These are phyloP conservation scores for Benitochromis conjunctus DNA, from an alignment of 2,113 vertebrate genomes.

Conservation along the genomic window DNA sequence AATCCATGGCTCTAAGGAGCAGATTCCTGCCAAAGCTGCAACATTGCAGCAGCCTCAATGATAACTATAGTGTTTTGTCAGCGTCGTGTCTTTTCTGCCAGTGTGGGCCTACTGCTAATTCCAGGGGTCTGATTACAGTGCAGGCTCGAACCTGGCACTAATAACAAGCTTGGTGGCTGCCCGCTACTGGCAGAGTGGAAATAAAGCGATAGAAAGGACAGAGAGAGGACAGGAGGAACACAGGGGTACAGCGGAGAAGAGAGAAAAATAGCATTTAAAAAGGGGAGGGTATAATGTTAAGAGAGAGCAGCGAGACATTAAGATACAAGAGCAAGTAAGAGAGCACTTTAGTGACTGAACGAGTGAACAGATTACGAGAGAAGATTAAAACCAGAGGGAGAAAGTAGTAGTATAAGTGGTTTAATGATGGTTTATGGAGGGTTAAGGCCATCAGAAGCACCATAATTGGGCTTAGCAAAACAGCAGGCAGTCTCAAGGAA, in stretches of 20 bases:
- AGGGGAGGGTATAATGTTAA: background rate
- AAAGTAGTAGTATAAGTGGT: background rate
- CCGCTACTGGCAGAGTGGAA: slow-evolving; percentile 24
- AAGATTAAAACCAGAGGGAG: background rate
- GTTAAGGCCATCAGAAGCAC: slow-evolving; percentile 18
- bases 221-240: background rate
- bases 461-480: slow-evolving; percentile 32
- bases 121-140: slow-evolving; percentile 54
- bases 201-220: slow-evolving; percentile 16
- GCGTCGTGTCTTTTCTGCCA: slow-evolving; percentile 19
- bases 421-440: slow-evolving; percentile 26
- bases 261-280: background rate
- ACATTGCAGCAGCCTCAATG: slow-evolving; percentile 36
- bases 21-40: slow-evolving; percentile 40
- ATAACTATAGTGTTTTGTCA: slow-evolving; percentile 51
- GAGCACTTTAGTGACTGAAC: background rate
- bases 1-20: slow-evolving; percentile 28
- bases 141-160: slow-evolving; percentile 35
- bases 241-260: background rate
- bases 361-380: background rate
- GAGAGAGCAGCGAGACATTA: slow-evolving; percentile 29
- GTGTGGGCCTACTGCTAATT: slow-evolving; percentile 44
- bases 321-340: background rate
- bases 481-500: background rate
- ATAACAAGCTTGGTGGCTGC: slow-evolving; percentile 50